Evolutionary conservation across 1,140 invertebrate genomes (phyloP).

Genomic region (Pomacea maculata): DNA sequence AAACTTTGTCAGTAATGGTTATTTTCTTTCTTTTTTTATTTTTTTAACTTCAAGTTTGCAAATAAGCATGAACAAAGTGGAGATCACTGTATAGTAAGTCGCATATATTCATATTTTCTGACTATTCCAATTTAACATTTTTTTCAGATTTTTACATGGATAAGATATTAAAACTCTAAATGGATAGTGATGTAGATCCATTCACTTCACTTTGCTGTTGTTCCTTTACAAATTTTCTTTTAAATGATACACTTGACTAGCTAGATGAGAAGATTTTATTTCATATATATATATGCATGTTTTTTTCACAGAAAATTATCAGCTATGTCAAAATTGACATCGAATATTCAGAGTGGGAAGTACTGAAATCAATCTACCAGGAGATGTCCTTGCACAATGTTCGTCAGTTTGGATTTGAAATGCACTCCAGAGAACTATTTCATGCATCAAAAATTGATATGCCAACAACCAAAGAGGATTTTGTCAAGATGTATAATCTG

Average conservation of each 20-base stretch:
- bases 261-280: not conserved
- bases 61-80: too few species aligned
- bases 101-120: too few species aligned
- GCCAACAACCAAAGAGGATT: conserved; percentile 34
- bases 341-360: conserved; percentile 47
- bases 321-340: conserved; percentile 54
- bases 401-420: conserved; percentile 50
- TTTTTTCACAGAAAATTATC: conserved; percentile 29
- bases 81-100: too few species aligned
- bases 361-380: conserved; percentile 29
- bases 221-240: not conserved
- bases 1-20: too few species aligned
- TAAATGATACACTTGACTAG: not conserved
- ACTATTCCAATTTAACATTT: too few species aligned
- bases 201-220: not conserved
- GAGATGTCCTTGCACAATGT: conserved; percentile 43
- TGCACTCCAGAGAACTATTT: conserved; percentile 42
- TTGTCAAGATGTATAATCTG: conserved; percentile 42
- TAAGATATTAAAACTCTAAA: not conserved
- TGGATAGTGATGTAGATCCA: not conserved
- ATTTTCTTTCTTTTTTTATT: too few species aligned
- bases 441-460: conserved; percentile 22
- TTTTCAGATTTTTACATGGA: too few species aligned
- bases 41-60: too few species aligned
- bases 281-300: conserved; percentile 9